Percentiles rank a stretch among this genome's conserved stretches.
Conservation (phyloP, 2,888 invertebrate species). For the Spisula subtruncata region DNA sequence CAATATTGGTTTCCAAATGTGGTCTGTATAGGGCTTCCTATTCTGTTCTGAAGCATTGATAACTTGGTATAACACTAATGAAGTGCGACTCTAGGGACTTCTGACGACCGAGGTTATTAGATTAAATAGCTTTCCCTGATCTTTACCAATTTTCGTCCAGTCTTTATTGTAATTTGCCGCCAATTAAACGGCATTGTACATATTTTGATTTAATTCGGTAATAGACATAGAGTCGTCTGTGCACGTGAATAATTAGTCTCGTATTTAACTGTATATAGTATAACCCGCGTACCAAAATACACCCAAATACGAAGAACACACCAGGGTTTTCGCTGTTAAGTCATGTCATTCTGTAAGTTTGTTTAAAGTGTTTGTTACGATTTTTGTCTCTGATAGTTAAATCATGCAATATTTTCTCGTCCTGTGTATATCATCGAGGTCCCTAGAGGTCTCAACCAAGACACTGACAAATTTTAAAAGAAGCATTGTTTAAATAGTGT, state of each 20-base stretch:
- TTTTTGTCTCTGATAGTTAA: background rate
- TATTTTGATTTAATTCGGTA: conserved; percentile 42
- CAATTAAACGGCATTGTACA: conserved; percentile 51
- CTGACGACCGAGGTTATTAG: conserved; percentile 68
- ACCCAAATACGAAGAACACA: background rate
- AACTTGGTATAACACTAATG: conserved; percentile 64
- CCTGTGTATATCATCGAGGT: no score
- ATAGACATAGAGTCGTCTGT: conserved; percentile 9
- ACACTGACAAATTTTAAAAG: no score
- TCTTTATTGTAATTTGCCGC: conserved; percentile 68
- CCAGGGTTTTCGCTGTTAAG: no score
- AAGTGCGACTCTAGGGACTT: conserved; percentile 69
- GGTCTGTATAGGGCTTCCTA: conserved; percentile 23
- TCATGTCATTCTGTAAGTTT: no score
- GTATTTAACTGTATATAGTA: background rate
- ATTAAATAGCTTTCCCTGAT: conserved; percentile 71
- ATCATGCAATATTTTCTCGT: background rate
- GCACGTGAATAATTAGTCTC: background rate
- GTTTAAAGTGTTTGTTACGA: no score
- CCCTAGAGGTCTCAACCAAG: no score
- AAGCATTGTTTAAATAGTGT: no score
- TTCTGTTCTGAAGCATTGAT: conserved; percentile 41
- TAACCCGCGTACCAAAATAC: background rate
- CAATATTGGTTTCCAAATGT: conserved; percentile 43
- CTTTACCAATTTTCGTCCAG: conserved; percentile 66